Evolutionary conservation across 2,797 vertebrate genomes (phyloP), one percentile per base, ranked within the genome.

Genomic region (Premnoplex brunnescens): DNA sequence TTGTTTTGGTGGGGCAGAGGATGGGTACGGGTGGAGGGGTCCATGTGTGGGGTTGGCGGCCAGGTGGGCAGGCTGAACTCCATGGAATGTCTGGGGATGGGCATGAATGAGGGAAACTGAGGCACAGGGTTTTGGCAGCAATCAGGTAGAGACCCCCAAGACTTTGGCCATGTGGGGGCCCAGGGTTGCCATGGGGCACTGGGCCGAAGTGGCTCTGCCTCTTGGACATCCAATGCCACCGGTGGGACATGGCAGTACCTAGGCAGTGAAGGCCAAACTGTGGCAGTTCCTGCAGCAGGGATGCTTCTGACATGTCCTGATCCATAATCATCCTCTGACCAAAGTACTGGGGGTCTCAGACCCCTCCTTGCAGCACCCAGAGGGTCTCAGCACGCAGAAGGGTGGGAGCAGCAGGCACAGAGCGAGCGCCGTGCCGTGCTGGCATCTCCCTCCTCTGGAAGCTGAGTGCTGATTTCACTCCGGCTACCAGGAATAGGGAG

Each of bases 381-480:
- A 14, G 48, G 27, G 15, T 49, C 82, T 64, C 10, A 3, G 73
- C 56, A 67, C 0, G 0, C 34, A 16, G 73, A 32, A 52, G 73
- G 19, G 16, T 54, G 74, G 71, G 56, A 82, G 62, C 85, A 75
- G 48, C 0, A 0, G 56, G 64, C 6, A 1, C 79, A 8, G 48
- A 81, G 54, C 0, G 0, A 78, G 62, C 3, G 0, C 58, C 4
- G 0, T 75, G 58, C 84, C 3, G 0, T 83, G 75, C 85, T 94
- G 89, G 72, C 85, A 85, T 88, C 78, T 92, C 41, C 79, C 62
- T 95, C 32, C 74, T 87, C 91, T 78, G 88, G 69, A 84, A 94
- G 78, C 92, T 89, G 71, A 77, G 84, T 69, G 91, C 93, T 94
- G 91, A 89, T 96, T 95, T 96, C 93, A 95, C 92, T 93, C 78